phyloP scores from a whole-genome alignment of 2,797 vertebrate species.

The Semotilus atromaculatus region DNA sequence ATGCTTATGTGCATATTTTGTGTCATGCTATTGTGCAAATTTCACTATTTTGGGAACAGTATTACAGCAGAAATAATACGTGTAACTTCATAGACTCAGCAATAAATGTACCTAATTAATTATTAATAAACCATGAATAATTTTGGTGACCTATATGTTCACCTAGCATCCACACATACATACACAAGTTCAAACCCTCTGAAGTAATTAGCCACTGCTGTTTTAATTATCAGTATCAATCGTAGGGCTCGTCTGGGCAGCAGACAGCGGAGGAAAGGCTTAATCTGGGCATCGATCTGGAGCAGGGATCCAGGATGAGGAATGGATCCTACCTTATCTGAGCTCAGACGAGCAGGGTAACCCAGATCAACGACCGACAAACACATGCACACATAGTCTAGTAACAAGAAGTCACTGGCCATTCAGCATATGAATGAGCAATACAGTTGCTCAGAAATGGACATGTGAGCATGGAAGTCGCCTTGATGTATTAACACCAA shows the following conservation, averaged over 20 bases:
- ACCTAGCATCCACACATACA: constrained; percentile 4
- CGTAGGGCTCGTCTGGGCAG: constrained; percentile 57
- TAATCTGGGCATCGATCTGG: constrained; percentile 74
- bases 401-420: background rate
- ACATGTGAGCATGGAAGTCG: background rate
- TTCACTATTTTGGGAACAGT: background rate
- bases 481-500: background rate
- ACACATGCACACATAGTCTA: constrained; percentile 58
- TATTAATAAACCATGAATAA: constrained; percentile 2
- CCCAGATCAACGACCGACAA: constrained; percentile 72
- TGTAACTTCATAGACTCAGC: background rate
- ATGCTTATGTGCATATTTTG: background rate
- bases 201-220: constrained; percentile 48
- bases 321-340: constrained; percentile 80
- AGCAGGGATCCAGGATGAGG: constrained; percentile 73
- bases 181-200: constrained; percentile 21
- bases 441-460: background rate
- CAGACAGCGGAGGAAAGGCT: constrained; percentile 73
- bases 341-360: constrained; percentile 75
- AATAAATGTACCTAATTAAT: background rate
- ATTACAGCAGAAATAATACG: background rate
- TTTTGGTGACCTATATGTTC: constrained; percentile 12
- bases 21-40: background rate
- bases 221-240: constrained; percentile 54
- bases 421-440: background rate